Base-by-base conservation (phyloP, 1,140 invertebrate species). In the Gryllus bimaculatus region DNA sequence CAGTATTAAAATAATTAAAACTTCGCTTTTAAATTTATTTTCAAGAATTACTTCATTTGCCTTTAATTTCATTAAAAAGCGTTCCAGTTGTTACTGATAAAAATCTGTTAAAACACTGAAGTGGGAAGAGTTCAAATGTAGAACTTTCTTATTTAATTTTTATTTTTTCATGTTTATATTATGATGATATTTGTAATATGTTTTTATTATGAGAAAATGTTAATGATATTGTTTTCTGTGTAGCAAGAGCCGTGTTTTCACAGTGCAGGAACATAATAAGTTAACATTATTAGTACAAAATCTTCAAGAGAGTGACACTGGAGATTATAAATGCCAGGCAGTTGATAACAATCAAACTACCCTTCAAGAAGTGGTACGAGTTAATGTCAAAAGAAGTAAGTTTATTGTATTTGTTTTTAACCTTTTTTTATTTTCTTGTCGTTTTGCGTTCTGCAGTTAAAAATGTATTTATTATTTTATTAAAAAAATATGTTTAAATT, bases 241-340 rank as follows among this genome's bases (percentile, higher is more conserved):
- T 7, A 66, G 54, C 10, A 66, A 66, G 18, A 66, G 54, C 54
- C 54, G 54, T 66, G 54, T 66, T 66, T 66, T 66, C 54, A 66
- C 54, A 13, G 18, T 18, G 10, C 54, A 66, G 7, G 54, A 66
- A 18, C 54, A 82, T 81, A 80, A 81, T 78, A 54, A 81, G 78
- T 78, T 84, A 78, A 82, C 79, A 76, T 48, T 85, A 78, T 81
- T 83, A 48, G 80, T 86, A 47, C 81, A 82, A 18, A 82, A 82
- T 78, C 78, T 86, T 48, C 80, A 83, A 78, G 84, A 85, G 73
- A 79, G 74, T 79, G 85, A 86, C 79, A 79, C 81, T 48, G 85
- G 85, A 10, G 80, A 82, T 78, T 86, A 86, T 76, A 81, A 81
- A 26, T 86, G 85, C 78, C 80, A 83, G 75, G 85, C 84, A 15